phyloP scores from a whole-genome alignment of 1,140 invertebrate genomes.

The Scaptodrosophila lebanonensis region DNA sequence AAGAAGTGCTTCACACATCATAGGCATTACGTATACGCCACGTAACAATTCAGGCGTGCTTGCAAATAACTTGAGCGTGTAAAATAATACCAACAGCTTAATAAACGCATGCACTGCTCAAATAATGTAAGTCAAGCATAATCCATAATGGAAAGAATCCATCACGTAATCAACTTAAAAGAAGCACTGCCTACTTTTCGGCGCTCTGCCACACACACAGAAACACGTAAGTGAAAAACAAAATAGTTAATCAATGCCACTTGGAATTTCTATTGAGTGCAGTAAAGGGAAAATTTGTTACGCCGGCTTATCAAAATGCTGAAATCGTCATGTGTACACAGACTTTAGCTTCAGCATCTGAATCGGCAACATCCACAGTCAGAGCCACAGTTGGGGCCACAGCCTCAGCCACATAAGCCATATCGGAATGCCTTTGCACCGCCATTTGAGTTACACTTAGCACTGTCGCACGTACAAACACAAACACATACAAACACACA shows the following conservation, averaged over 20 bases:
- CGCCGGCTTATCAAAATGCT: conserved; percentile 63
- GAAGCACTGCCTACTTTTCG: conserved; percentile 16
- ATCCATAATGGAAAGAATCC: conserved; percentile 58
- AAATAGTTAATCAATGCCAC: conserved; percentile 69
- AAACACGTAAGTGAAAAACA: conserved; percentile 20
- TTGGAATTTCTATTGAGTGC: conserved; percentile 6
- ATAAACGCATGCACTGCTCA: neutral
- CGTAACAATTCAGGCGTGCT: conserved; percentile 1
- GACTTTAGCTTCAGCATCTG: neutral
- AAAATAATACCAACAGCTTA: conserved; percentile 1
- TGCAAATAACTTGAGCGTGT: conserved; percentile 4
- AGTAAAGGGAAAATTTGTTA: conserved; percentile 47
- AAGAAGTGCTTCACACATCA: neutral
- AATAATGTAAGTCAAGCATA: conserved; percentile 37
- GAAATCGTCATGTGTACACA: conserved; percentile 61
- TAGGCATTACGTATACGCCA: conserved; percentile 26
- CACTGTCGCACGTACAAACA: neutral
- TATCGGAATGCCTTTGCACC: conserved; percentile 50
- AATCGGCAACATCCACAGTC: neutral
- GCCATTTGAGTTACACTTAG: conserved; percentile 1
- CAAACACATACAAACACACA: neutral
- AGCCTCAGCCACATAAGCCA: conserved; percentile 53
- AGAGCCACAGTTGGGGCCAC: neutral
- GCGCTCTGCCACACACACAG: neutral
- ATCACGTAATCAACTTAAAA: conserved; percentile 62